These are phyloP conservation scores for Dysmachus trigonus DNA, from an alignment of 2,888 invertebrate genomes.

Conservation along the genomic window DNA sequence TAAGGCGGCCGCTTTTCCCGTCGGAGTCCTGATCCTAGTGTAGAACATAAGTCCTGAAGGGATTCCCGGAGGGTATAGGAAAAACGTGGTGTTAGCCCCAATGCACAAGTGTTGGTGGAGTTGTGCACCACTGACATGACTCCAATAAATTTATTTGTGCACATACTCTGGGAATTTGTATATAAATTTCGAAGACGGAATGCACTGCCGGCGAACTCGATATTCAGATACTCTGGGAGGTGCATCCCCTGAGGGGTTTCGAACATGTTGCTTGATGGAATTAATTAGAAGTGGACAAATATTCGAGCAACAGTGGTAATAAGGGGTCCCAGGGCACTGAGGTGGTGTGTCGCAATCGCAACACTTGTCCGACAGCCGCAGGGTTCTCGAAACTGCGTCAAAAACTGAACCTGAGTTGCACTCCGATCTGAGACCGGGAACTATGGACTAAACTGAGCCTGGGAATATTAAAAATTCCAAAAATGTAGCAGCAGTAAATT, in stretches of 20 bases:
- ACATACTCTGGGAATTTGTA: neutral
- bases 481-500: neutral
- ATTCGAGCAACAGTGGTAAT: neutral
- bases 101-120: neutral
- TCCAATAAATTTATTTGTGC: slow-evolving; percentile 18
- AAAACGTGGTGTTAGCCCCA: neutral
- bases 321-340: neutral
- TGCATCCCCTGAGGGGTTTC: neutral
- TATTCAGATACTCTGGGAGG: slow-evolving; percentile 24
- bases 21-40: neutral
- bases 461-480: neutral
- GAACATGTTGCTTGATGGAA: slow-evolving; percentile 39
- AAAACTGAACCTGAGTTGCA: neutral
- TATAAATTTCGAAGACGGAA: slow-evolving; percentile 1
- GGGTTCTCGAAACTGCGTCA: neutral
- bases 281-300: slow-evolving; percentile 31
- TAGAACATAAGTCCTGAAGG: neutral
- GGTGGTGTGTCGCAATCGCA: neutral
- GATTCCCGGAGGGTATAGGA: neutral
- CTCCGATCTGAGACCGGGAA: neutral
- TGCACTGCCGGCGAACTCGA: slow-evolving; percentile 1
- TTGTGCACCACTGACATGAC: slow-evolving; percentile 7
- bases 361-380: neutral
- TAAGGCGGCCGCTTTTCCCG: neutral
- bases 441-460: neutral